Evolutionary conservation across 35 echinoderm and acorn worm species (phyloP).

Genomic region (Stichopus chloronotus): DNA sequence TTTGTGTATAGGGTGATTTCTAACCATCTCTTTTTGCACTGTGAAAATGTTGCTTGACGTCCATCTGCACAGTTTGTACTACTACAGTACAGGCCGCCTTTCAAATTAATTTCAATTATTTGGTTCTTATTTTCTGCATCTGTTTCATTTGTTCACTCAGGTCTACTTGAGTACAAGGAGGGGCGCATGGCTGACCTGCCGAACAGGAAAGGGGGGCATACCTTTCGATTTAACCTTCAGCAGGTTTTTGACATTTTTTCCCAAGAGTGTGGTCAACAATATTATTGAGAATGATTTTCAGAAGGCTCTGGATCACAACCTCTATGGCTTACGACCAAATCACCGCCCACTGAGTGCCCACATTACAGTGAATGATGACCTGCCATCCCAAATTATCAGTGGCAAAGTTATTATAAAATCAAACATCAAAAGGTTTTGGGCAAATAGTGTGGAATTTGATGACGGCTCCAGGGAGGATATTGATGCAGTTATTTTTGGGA

Average conservation of each 20-base stretch:
- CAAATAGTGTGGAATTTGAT: slow-evolving; percentile 78
- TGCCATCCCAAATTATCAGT: slow-evolving; percentile 70
- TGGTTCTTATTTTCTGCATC: no score
- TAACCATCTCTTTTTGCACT: no score
- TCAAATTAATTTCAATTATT: no score
- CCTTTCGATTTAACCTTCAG: background rate
- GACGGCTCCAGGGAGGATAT: slow-evolving; percentile 85
- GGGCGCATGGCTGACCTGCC: slow-evolving; percentile 16
- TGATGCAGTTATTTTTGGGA: slow-evolving; percentile 85
- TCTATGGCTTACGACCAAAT: slow-evolving; percentile 71
- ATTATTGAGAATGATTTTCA: background rate
- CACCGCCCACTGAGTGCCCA: slow-evolving; percentile 44
- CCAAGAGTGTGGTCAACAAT: background rate
- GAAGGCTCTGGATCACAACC: slow-evolving; percentile 44
- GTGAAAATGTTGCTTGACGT: no score
- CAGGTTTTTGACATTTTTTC: background rate
- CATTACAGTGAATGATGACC: slow-evolving; percentile 78
- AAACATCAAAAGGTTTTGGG: slow-evolving; percentile 73
- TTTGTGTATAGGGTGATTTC: no score
- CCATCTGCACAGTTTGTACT: no score
- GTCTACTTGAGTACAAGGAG: slow-evolving; percentile 61
- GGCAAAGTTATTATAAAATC: slow-evolving; percentile 77
- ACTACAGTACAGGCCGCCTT: no score
- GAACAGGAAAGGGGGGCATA: slow-evolving; percentile 13
- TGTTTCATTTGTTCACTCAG: background rate